Percentiles rank a stretch among this genome's conserved stretches.
These are phyloP conservation scores for Otus sunia DNA, from an alignment of 2,113 vertebrate species.

Conservation along the genomic window DNA sequence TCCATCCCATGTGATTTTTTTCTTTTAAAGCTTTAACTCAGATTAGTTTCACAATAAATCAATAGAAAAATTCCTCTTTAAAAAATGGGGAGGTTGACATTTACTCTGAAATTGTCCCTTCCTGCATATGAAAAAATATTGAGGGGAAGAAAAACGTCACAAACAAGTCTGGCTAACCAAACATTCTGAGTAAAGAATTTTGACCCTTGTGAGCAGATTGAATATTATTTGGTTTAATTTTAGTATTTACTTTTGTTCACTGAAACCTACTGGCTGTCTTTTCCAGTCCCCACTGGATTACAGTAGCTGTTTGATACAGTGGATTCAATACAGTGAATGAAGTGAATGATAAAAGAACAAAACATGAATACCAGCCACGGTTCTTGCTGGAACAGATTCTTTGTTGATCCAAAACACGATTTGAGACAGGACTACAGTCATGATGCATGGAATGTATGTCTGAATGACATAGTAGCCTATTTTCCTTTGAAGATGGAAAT, in stretches of 20 bases:
- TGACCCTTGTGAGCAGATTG: not conserved
- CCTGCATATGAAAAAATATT: not conserved
- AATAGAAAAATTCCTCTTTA: not conserved
- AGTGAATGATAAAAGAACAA: not conserved
- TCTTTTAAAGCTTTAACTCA: not conserved
- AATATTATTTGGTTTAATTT: not conserved
- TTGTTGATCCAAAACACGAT: constrained; percentile 87
- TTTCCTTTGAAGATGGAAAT: constrained; percentile 74
- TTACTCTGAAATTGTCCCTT: not conserved
- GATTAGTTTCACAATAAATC: not conserved
- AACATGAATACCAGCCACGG: constrained; percentile 75
- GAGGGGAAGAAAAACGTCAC: not conserved
- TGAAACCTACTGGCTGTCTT: not conserved
- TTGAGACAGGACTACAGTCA: constrained; percentile 85
- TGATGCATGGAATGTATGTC: constrained; percentile 82
- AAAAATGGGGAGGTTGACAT: not conserved
- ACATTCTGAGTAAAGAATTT: not conserved
- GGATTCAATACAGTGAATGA: not conserved
- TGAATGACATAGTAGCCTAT: constrained; percentile 84
- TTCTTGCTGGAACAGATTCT: constrained; percentile 82
- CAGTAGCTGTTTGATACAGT: not conserved
- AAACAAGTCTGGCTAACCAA: not conserved
- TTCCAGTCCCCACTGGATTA: not conserved
- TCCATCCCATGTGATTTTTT: not conserved
- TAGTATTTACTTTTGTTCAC: not conserved